Evolutionary conservation across 1,140 invertebrate genomes (phyloP), one percentile per base, ranked within the genome.

Genomic region (Hypothenemus hampei): DNA sequence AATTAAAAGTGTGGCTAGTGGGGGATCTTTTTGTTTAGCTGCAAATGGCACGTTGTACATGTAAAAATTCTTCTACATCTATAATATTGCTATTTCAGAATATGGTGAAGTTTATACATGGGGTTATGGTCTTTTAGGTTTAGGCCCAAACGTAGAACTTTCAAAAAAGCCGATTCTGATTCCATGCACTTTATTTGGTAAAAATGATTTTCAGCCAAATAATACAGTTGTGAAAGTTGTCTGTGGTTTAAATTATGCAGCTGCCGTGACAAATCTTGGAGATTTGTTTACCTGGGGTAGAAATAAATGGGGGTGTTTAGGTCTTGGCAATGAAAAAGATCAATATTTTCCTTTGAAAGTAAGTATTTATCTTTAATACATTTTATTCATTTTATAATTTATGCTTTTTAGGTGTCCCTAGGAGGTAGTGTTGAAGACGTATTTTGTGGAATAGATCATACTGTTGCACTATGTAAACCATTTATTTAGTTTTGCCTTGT

Each of bases 281-380:
- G 86, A 93, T 74, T 70, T 97, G 1, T 97, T 86, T 64, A 88
- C 82, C 65, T 98, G 93, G 94, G 94, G 93, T 4, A 78, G 82
- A 63, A 96, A 97, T 73, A 81, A 82, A 64, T 78, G 81, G 59
- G 86, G 87, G 0, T 89, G 84, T 65, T 73, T 98, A 4, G 94
- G 94, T 0, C 71, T 96, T 33, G 89, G 90, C 0, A 75, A 86
- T 65, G 61, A 65, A 2, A 82, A 87, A 45, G 84, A 94, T 71
- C 92, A 96, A 69, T 85, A 77, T 75, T 97, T 95, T 70, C 93
- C 93, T 18, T 76, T 92, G 4, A 90, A 86, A 80, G 87, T 88
- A 73, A 2, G 18, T 1, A 35, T 7, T 24, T 15, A 18, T 7
- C 16, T 29, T 39, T 57, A 8, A 11, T 16, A 16, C 46, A 10